A percentile compares a stretch with the other conserved stretches of the same genome.
Conservation (phyloP, 2,113 vertebrate genomes). For the Lophotis ruficrista region DNA sequence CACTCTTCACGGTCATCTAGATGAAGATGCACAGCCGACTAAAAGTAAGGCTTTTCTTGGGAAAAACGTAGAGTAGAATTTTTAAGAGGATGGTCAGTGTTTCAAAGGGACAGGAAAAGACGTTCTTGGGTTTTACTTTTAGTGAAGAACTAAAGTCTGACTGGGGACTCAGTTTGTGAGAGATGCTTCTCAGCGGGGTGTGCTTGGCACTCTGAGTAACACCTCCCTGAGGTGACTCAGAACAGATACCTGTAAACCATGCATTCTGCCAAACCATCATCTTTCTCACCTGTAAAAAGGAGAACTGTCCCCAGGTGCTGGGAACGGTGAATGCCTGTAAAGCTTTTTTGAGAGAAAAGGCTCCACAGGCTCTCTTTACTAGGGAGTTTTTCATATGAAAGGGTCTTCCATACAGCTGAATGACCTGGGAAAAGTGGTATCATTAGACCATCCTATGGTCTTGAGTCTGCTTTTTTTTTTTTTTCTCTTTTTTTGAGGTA, state of each 20-base stretch:
- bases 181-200: not conserved
- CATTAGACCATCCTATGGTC: not conserved
- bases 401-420: not conserved
- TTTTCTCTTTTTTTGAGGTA: not conserved
- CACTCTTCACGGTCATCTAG: constrained; percentile 44
- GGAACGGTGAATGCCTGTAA: not conserved
- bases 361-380: not conserved
- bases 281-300: not conserved
- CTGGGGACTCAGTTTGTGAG: not conserved
- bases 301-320: not conserved
- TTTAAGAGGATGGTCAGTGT: not conserved
- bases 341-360: not conserved
- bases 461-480: not conserved
- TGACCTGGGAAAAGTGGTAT: not conserved
- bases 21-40: constrained; percentile 35
- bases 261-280: not conserved
- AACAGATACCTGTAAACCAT: not conserved
- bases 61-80: not conserved
- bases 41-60: constrained; percentile 64
- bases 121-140: not conserved
- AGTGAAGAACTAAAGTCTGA: not conserved
- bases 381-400: too few relatives aligned
- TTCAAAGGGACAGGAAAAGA: not conserved
- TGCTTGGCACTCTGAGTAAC: not conserved
- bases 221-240: not conserved